Percentiles rank a stretch among this genome's conserved stretches.
Evolutionary conservation across 2,797 vertebrate genomes (phyloP).

Genomic region (Parauchenoglanis punctatus): DNA sequence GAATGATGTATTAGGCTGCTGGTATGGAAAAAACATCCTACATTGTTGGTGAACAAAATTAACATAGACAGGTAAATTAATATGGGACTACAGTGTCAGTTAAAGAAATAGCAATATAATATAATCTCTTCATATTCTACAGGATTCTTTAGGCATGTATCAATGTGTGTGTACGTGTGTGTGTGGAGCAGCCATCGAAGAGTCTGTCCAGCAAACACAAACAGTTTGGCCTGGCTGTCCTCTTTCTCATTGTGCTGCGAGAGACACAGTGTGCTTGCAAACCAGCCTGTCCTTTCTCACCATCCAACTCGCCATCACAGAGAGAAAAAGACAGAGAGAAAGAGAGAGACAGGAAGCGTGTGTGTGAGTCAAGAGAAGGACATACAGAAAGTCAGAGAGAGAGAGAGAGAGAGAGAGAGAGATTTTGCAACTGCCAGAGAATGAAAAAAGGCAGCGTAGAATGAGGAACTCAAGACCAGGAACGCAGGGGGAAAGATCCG

Average conservation of each 20-base stretch:
- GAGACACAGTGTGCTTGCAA: slow-evolving; percentile 51
- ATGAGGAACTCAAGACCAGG: slow-evolving; percentile 38
- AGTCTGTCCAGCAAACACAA: slow-evolving; percentile 53
- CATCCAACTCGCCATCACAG: slow-evolving; percentile 53
- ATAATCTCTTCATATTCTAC: not conserved
- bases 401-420: slow-evolving; percentile 17
- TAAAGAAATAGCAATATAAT: slow-evolving; percentile 3
- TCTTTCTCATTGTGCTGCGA: slow-evolving; percentile 60
- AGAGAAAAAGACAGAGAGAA: not conserved
- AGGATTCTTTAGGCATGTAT: not conserved
- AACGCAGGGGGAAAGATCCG: not conserved
- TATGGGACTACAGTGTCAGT: not conserved
- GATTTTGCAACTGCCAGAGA: slow-evolving; percentile 48
- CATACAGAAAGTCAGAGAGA: not conserved
- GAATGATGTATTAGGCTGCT: not conserved
- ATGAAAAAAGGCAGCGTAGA: not conserved
- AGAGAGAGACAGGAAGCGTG: not conserved
- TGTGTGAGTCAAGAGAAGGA: not conserved
- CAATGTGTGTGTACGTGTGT: slow-evolving; percentile 48
- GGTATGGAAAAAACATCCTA: not conserved
- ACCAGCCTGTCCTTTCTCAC: slow-evolving; percentile 56
- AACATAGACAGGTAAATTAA: not conserved
- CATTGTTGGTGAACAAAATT: not conserved
- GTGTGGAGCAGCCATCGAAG: slow-evolving; percentile 50
- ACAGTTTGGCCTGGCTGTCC: slow-evolving; percentile 60